A percentile compares a stretch with the other conserved stretches of the same genome.
Evolutionary conservation across 2,113 vertebrate species (phyloP).

Genomic region (Phyllostomus discolor): DNA sequence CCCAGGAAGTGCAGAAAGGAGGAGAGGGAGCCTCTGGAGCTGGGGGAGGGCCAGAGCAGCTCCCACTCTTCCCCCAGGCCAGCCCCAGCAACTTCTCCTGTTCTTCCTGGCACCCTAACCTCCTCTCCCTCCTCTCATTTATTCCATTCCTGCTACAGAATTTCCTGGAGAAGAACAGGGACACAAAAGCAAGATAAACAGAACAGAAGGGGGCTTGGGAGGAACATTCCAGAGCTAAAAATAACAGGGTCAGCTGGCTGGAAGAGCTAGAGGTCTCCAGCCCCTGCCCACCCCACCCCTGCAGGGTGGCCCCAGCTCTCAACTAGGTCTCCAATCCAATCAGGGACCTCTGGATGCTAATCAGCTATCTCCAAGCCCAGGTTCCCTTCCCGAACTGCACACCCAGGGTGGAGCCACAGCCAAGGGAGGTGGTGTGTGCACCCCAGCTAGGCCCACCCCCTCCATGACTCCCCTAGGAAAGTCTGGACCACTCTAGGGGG

Average conservation of each 20-base stretch:
- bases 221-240: conserved; percentile 81
- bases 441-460: neutral
- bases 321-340: conserved; percentile 42
- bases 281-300: neutral
- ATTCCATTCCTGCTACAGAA: neutral
- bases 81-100: neutral
- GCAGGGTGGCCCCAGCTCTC: neutral
- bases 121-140: neutral
- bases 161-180: neutral
- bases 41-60: neutral
- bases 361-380: conserved; percentile 30
- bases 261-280: conserved; percentile 50
- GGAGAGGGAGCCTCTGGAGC: neutral
- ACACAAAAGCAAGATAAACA: conserved; percentile 72
- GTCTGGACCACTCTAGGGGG: neutral
- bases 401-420: neutral
- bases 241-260: conserved; percentile 76
- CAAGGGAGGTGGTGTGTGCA: neutral
- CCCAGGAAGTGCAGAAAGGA: neutral
- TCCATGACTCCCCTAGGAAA: neutral
- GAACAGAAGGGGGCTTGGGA: conserved; percentile 36
- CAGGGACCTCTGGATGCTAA: conserved; percentile 50
- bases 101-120: neutral
- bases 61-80: neutral
- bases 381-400: neutral